These are phyloP conservation scores for Lepidocolaptes lacrymiger DNA, from an alignment of 2,797 vertebrate species.

Conservation along the genomic window DNA sequence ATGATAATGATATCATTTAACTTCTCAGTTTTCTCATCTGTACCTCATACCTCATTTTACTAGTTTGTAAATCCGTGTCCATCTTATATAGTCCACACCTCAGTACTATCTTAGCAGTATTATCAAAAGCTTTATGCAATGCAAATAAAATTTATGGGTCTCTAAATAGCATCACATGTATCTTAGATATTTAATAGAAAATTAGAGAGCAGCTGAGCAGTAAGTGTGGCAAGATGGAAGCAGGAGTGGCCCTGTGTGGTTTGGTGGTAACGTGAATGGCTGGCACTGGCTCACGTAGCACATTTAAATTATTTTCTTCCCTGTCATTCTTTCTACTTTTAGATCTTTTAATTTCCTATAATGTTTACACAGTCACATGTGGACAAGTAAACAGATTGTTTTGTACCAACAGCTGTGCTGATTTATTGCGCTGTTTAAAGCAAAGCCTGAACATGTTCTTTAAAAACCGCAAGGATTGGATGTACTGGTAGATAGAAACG, in stretches of 20 bases:
- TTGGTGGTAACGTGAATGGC: background rate
- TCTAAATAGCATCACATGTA: background rate
- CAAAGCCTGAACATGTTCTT: background rate
- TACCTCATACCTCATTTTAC: background rate
- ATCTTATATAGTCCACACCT: background rate
- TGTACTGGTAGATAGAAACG: fast-evolving
- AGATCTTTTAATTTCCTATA: background rate
- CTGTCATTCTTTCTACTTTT: background rate
- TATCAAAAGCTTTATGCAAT: background rate
- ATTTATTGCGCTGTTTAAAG: conserved; percentile 2
- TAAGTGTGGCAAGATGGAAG: background rate
- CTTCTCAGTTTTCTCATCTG: background rate
- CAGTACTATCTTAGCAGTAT: background rate
- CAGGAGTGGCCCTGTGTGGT: background rate
- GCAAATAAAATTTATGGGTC: background rate
- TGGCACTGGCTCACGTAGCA: background rate
- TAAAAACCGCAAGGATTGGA: background rate
- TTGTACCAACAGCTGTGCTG: conserved; percentile 14
- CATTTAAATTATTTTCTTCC: background rate
- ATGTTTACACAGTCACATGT: background rate
- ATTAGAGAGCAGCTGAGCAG: background rate
- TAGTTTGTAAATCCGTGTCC: background rate
- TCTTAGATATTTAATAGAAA: background rate
- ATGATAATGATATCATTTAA: background rate
- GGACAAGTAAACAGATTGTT: conserved; percentile 21